Evolutionary conservation across 1,140 invertebrate species (phyloP).

Genomic region (Sminthurides bifidus): DNA sequence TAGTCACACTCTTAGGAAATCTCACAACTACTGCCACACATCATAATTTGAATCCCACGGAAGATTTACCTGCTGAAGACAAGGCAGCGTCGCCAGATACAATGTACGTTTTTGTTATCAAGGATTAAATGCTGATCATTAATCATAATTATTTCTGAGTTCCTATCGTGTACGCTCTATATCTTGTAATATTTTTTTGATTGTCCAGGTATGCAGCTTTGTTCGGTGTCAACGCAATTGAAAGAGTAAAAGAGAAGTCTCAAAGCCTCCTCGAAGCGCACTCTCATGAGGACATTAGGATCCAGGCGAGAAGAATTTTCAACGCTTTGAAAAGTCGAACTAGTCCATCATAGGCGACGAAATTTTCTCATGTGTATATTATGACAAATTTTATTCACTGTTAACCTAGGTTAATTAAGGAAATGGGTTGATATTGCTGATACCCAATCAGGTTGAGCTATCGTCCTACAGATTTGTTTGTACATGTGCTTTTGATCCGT

Average conservation of each 20-base stretch:
- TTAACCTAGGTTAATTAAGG: background rate
- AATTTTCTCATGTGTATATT: no score
- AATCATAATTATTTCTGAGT: background rate
- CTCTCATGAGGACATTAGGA: conserved; percentile 41
- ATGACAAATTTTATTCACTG: background rate
- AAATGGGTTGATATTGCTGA: background rate
- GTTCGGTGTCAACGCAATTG: conserved; percentile 39
- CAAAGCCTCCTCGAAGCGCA: conserved; percentile 41
- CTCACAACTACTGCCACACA: conserved; percentile 39
- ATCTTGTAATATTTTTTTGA: conserved; percentile 1
- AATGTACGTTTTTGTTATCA: conserved; percentile 35
- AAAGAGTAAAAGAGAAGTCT: conserved; percentile 40
- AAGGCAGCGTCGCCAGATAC: conserved; percentile 50
- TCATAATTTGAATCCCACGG: conserved; percentile 38
- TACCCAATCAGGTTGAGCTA: no score
- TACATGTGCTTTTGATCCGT: no score
- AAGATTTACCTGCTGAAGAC: conserved; percentile 42
- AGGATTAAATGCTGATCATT: background rate
- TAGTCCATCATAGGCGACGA: background rate
- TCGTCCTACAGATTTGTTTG: no score
- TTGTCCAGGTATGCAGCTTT: conserved; percentile 41
- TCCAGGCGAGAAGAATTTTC: conserved; percentile 36
- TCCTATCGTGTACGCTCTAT: background rate
- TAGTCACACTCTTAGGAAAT: conserved; percentile 46
- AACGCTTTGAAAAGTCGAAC: conserved; percentile 14